Evolutionary conservation across 2,113 vertebrate genomes (phyloP).

Genomic region (Urocolius indicus): DNA sequence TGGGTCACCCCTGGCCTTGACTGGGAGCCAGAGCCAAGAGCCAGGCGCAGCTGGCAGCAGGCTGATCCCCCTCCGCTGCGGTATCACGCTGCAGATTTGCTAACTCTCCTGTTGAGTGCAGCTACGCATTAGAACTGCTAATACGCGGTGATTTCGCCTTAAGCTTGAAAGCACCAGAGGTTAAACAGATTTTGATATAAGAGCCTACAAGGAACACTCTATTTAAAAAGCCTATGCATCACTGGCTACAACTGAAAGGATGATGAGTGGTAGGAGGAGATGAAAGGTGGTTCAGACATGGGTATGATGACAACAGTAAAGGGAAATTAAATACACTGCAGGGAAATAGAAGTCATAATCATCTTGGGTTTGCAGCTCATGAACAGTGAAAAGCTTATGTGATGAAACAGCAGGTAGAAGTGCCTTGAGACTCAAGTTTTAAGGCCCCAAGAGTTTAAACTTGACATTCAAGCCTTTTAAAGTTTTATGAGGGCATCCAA

Average conservation of each 20-base stretch:
- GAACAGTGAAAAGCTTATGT: conserved; percentile 72
- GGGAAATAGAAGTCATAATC: conserved; percentile 75
- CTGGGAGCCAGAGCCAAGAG: background rate
- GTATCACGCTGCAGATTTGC: conserved; percentile 54
- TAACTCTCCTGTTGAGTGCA: conserved; percentile 59
- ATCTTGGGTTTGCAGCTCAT: conserved; percentile 73
- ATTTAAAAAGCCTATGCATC: conserved; percentile 74
- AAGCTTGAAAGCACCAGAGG: conserved; percentile 72
- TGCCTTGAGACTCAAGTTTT: conserved; percentile 63
- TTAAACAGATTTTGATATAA: conserved; percentile 78
- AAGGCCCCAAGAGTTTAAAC: conserved; percentile 62
- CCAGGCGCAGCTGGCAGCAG: conserved; percentile 1
- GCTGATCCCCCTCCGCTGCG: background rate
- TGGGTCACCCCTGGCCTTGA: background rate
- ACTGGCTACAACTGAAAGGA: conserved; percentile 70
- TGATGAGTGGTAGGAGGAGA: conserved; percentile 75
- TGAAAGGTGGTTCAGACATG: conserved; percentile 73
- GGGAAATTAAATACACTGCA: conserved; percentile 76
- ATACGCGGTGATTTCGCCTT: conserved; percentile 60
- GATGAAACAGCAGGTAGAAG: conserved; percentile 63
- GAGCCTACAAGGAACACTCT: conserved; percentile 75
- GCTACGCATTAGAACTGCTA: conserved; percentile 55
- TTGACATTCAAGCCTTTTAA: conserved; percentile 68
- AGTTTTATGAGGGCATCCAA: conserved; percentile 73
- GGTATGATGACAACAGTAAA: conserved; percentile 74